These are phyloP conservation scores for Sebastes minor DNA, from an alignment of 2,797 vertebrate genomes.

Conservation along the genomic window DNA sequence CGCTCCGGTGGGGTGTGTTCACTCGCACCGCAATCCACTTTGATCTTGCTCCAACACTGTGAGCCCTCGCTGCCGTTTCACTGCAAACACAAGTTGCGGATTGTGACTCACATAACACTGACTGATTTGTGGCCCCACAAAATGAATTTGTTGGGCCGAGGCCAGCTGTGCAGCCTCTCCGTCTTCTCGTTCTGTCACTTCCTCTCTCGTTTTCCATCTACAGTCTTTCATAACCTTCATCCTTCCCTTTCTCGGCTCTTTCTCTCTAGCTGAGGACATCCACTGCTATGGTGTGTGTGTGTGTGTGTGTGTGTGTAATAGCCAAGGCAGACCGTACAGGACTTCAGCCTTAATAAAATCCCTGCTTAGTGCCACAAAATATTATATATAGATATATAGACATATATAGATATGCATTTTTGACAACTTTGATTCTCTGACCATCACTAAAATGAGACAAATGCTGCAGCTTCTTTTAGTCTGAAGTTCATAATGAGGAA, in stretches of 20 bases:
- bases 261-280: slow-evolving; percentile 18
- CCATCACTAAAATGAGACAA: not conserved
- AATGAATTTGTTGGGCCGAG: slow-evolving; percentile 67
- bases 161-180: slow-evolving; percentile 67
- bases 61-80: slow-evolving; percentile 45
- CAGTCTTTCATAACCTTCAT: slow-evolving; percentile 41
- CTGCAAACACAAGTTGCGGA: slow-evolving; percentile 49
- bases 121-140: slow-evolving; percentile 71
- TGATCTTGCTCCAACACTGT: slow-evolving; percentile 54
- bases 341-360: not conserved
- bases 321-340: not conserved
- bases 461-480: not conserved
- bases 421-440: not conserved
- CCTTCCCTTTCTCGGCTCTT: slow-evolving; percentile 1
- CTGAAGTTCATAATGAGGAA: not conserved
- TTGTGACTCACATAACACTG: slow-evolving; percentile 53
- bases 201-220: slow-evolving; percentile 49
- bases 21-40: slow-evolving; percentile 40
- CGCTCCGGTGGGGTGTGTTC: slow-evolving; percentile 21
- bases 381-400: not conserved
- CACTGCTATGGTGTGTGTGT: slow-evolving; percentile 1
- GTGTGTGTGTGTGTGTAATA: not conserved
- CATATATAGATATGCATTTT: not conserved
- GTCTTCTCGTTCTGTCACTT: slow-evolving; percentile 55
- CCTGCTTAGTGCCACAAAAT: not conserved